phyloP scores from a whole-genome alignment of 2,888 invertebrate species.

The Xestia rhomboidea region DNA sequence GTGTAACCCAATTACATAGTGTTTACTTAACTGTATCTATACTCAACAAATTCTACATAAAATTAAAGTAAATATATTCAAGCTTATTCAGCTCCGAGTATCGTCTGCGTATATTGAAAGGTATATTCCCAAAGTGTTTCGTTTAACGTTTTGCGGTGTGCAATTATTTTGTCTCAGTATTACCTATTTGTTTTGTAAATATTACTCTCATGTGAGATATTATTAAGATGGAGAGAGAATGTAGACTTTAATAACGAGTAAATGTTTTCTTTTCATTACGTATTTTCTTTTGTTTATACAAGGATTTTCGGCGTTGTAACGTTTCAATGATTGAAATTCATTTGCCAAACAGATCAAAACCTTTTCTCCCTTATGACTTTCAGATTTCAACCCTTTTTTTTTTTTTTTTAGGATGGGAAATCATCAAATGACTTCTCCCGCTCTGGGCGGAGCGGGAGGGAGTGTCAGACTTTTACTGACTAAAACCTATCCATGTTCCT shows the following conservation, averaged over 20 bases:
- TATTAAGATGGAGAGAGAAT: constrained; percentile 12
- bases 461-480: too few relatives aligned
- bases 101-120: constrained; percentile 1
- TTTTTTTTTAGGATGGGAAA: too few relatives aligned
- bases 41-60: constrained; percentile 26
- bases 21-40: constrained; percentile 45
- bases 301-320: background rate
- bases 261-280: constrained; percentile 24
- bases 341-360: background rate
- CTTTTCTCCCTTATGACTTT: background rate
- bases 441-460: too few relatives aligned
- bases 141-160: constrained; percentile 5
- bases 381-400: background rate
- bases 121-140: constrained; percentile 38
- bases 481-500: too few relatives aligned
- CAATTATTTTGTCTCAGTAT: constrained; percentile 34
- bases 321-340: constrained; percentile 7
- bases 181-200: constrained; percentile 29
- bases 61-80: constrained; percentile 33
- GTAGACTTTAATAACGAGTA: constrained; percentile 5
- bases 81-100: constrained; percentile 1
- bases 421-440: too few relatives aligned
- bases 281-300: constrained; percentile 5
- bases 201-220: constrained; percentile 38
- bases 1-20: constrained; percentile 57